Evolutionary conservation across 37 sponge, comb jelly and placozoan species (phyloP).

Genomic region (Bolinopsis microptera): DNA sequence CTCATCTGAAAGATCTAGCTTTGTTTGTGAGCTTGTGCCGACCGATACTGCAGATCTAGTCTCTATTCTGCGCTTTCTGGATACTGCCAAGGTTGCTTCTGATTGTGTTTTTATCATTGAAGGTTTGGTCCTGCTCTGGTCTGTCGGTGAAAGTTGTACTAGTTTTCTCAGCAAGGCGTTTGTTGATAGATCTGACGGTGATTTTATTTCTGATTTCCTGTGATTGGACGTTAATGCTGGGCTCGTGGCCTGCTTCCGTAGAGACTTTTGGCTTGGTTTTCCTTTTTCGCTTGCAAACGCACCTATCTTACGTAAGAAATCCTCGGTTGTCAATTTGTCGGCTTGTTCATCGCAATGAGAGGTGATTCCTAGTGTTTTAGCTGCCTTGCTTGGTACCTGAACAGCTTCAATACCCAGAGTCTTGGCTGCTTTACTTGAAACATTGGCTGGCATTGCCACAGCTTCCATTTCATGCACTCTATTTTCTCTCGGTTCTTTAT

Average conservation of each 20-base stretch:
- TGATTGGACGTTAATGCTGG: neutral
- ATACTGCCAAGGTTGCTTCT: neutral
- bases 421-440: slow-evolving; percentile 21
- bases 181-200: neutral
- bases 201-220: neutral
- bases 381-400: neutral
- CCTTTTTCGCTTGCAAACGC: slow-evolving; percentile 2
- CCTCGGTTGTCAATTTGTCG: neutral
- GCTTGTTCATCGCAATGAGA: neutral
- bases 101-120: neutral
- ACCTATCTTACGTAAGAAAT: slow-evolving; percentile 6
- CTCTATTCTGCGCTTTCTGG: neutral
- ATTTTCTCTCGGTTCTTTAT: neutral
- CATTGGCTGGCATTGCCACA: neutral
- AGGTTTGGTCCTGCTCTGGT: neutral
- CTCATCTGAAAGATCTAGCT: neutral
- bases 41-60: neutral
- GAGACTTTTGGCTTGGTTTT: neutral
- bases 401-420: slow-evolving; percentile 12
- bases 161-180: neutral
- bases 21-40: neutral
- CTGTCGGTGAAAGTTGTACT: neutral
- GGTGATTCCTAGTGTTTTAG: neutral
- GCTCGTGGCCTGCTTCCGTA: neutral
- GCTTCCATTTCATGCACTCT: neutral